A percentile compares a stretch with the other conserved stretches of the same genome.
phyloP scores from a whole-genome alignment of 2,797 vertebrate genomes.

The Rhinichthys osculus region DNA sequence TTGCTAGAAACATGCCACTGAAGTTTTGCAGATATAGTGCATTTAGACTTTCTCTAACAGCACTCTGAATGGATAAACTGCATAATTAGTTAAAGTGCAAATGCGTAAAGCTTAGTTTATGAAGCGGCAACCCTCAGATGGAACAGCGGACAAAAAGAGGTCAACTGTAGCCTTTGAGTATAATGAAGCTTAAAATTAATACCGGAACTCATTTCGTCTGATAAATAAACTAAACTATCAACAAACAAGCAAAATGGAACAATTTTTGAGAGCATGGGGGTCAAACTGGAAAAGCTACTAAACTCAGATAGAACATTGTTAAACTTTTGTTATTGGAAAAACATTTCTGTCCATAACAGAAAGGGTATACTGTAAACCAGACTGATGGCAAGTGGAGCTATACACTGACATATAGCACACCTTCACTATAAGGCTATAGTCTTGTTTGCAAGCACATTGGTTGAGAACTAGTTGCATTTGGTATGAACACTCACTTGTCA shows the following conservation, averaged over 20 bases:
- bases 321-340: neutral
- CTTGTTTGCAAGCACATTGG: neutral
- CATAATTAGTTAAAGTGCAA: neutral
- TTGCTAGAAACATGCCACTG: constrained; percentile 1
- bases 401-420: neutral
- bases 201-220: neutral
- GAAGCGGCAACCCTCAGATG: neutral
- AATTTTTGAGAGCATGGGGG: neutral
- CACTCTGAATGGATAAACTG: neutral
- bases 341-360: neutral
- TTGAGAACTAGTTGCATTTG: neutral
- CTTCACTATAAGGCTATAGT: neutral
- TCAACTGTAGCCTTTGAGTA: constrained; percentile 18
- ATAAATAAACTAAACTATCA: constrained; percentile 11
- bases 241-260: neutral
- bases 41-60: neutral
- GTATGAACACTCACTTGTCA: constrained; percentile 20
- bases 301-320: neutral
- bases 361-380: neutral
- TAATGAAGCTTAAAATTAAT: constrained; percentile 23
- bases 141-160: constrained; percentile 17
- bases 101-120: neutral
- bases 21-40: constrained; percentile 2
- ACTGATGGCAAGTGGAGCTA: neutral
- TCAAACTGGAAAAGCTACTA: neutral